Evolutionary conservation across 2,888 invertebrate genomes (phyloP).

Genomic region (Athalia cordata): DNA sequence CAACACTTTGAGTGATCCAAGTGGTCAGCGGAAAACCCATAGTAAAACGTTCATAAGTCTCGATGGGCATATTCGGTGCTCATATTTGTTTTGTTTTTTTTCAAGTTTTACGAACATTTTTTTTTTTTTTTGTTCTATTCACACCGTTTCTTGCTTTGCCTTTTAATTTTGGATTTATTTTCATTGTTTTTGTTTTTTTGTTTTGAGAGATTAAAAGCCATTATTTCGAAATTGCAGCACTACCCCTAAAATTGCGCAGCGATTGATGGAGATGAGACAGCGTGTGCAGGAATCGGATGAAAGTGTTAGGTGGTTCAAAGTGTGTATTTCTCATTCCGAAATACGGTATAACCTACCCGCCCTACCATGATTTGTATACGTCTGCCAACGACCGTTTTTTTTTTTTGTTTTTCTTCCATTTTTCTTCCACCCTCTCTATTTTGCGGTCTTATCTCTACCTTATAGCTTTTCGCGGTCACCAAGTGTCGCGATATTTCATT

Average conservation of each 20-base stretch:
- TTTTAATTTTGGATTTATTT: background rate
- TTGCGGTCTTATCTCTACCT: constrained; percentile 6
- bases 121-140: background rate
- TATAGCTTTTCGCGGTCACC: constrained; percentile 14
- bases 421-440: background rate
- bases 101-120: no score
- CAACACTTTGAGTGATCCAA: background rate
- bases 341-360: background rate
- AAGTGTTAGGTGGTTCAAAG: constrained; percentile 6
- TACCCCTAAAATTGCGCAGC: background rate
- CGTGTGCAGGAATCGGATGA: constrained; percentile 34
- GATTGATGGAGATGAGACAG: constrained; percentile 23
- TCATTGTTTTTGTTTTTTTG: no score
- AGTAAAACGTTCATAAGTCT: background rate
- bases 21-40: constrained; percentile 8
- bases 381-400: constrained; percentile 11
- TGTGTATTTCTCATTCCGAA: background rate
- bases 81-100: no score
- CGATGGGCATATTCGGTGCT: no score
- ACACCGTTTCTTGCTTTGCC: background rate
- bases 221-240: background rate
- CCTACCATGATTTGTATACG: constrained; percentile 27
- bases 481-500: background rate
- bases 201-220: no score
- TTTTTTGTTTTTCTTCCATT: background rate